A percentile compares a stretch with the other conserved stretches of the same genome.
phyloP scores from a whole-genome alignment of 2,888 invertebrate species.

The Seira sanloemensis region DNA sequence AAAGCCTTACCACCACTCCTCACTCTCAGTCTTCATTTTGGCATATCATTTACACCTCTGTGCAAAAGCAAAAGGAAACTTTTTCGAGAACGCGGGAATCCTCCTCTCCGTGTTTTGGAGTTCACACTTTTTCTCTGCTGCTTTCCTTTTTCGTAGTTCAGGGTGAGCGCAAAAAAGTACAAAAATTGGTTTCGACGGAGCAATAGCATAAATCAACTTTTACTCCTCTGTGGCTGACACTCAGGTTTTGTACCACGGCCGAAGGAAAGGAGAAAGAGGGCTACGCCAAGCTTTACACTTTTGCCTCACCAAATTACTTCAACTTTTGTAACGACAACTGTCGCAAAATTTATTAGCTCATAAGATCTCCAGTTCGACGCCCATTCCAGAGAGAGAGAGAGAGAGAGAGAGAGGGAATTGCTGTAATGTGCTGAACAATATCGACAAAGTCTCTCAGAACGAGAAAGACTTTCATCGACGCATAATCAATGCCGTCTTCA shows the following conservation, averaged over 20 bases:
- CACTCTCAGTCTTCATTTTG: too few species aligned
- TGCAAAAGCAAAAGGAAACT: too few species aligned
- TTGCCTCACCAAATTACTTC: constrained; percentile 74
- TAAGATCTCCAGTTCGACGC: constrained; percentile 74
- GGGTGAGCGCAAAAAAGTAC: constrained; percentile 73
- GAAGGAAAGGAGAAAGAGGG: constrained; percentile 69
- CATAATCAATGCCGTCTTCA: too few species aligned
- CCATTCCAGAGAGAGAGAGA: constrained; percentile 68
- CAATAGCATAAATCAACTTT: constrained; percentile 74
- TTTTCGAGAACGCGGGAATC: too few species aligned
- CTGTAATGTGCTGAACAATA: too few species aligned
- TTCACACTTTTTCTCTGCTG: constrained; percentile 47
- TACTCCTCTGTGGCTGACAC: constrained; percentile 73
- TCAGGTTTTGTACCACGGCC: constrained; percentile 70
- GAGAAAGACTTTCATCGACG: too few species aligned
- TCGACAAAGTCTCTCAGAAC: too few species aligned
- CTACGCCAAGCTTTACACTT: too few species aligned
- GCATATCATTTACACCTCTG: too few species aligned
- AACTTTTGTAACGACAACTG: constrained; percentile 74
- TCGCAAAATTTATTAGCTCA: constrained; percentile 74
- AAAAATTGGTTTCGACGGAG: constrained; percentile 73
- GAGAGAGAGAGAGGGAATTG: constrained; percentile 56
- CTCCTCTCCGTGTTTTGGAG: too few species aligned
- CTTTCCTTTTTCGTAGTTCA: too few species aligned
- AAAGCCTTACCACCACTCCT: too few species aligned